phyloP scores from a whole-genome alignment of 2,797 vertebrate genomes.

The Macrochelys suwanniensis region DNA sequence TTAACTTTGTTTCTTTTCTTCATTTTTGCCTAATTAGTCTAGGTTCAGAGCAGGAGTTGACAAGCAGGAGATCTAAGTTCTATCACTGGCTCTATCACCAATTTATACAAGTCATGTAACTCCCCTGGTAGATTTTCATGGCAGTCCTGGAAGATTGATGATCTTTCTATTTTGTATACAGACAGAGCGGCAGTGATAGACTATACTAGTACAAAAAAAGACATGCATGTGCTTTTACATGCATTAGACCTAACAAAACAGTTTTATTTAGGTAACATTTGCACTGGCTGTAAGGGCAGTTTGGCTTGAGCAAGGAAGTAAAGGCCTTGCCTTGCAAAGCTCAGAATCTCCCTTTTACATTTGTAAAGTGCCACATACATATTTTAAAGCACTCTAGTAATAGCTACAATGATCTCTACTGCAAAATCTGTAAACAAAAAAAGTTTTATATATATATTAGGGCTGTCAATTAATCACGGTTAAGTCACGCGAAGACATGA shows the following conservation, averaged over 20 bases:
- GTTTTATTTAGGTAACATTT: background rate
- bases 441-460: background rate
- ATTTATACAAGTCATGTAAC: background rate
- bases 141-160: background rate
- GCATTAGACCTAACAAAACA: background rate
- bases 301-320: background rate
- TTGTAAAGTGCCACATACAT: background rate
- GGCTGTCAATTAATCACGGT: too few relatives aligned
- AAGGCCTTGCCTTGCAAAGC: background rate
- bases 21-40: conserved; percentile 13
- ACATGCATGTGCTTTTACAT: fast-evolving
- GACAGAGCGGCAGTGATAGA: background rate
- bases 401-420: background rate
- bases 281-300: background rate
- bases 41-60: conserved; percentile 13
- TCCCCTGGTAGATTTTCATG: conserved; percentile 8
- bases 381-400: conserved; percentile 29
- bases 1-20: conserved; percentile 49
- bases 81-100: background rate
- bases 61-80: conserved; percentile 8
- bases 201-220: background rate
- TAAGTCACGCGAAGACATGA: too few relatives aligned
- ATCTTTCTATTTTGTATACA: background rate
- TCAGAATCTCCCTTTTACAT: background rate
- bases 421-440: conserved; percentile 34